phyloP scores from a whole-genome alignment of 2,888 invertebrate genomes.

The Cryptus armator region DNA sequence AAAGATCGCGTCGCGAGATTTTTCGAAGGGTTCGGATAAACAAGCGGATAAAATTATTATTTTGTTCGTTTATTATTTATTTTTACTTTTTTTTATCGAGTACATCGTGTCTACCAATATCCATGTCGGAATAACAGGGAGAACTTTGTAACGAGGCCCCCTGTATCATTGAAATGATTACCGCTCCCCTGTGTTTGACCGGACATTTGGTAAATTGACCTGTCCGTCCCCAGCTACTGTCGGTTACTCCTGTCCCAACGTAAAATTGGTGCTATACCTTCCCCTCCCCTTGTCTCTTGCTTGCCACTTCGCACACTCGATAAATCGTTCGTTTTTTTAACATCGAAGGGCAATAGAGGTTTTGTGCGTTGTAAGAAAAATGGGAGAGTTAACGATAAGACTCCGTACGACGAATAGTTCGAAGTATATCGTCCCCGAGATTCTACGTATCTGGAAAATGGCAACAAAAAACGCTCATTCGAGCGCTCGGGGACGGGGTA shows the following conservation, averaged over 20 bases:
- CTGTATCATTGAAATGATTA: conserved; percentile 83
- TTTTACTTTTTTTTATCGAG: background rate
- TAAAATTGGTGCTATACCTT: conserved; percentile 64
- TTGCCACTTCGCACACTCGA: background rate
- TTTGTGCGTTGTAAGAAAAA: too few relatives aligned
- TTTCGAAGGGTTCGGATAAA: too few relatives aligned
- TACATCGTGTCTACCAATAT: background rate
- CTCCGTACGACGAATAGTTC: background rate
- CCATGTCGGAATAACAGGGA: background rate
- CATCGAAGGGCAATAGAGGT: background rate
- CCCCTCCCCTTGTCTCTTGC: conserved; percentile 34
- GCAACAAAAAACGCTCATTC: background rate
- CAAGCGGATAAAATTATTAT: background rate
- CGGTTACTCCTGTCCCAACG: conserved; percentile 29
- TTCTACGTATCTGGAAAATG: background rate
- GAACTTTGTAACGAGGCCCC: conserved; percentile 73
- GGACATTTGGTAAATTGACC: conserved; percentile 84
- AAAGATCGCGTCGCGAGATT: too few relatives aligned
- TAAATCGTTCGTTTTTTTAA: conserved; percentile 31
- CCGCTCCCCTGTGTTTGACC: conserved; percentile 81
- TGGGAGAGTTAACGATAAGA: too few relatives aligned
- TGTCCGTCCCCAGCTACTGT: conserved; percentile 73
- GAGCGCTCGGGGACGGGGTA: background rate
- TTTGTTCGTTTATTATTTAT: background rate
- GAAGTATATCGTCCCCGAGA: background rate